These are phyloP conservation scores for Leptonema lineaticorne DNA, from an alignment of 1,140 invertebrate genomes.

Conservation along the genomic window DNA sequence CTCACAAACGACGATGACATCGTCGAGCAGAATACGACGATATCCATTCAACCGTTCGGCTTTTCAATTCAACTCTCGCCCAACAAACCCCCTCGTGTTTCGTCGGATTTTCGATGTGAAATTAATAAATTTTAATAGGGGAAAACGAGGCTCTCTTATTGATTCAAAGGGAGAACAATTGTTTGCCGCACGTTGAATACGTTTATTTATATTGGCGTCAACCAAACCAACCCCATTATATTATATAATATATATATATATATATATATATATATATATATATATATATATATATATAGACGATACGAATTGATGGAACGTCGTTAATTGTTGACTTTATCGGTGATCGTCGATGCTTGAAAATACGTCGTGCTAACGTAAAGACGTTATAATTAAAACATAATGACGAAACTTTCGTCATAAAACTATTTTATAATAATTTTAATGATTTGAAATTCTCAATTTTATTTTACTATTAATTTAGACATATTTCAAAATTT, in stretches of 20 bases:
- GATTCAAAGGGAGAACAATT: background rate
- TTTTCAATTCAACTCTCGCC: background rate
- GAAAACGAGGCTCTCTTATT: background rate
- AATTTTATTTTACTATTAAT: no score
- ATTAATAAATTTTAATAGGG: constrained; percentile 16
- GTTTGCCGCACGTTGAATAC: no score
- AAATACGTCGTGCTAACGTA: no score
- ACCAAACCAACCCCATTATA: background rate
- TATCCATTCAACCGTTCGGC: background rate
- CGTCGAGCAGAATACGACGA: background rate
- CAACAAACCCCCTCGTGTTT: background rate
- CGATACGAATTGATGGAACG: background rate
- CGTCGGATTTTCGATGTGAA: background rate
- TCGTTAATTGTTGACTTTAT: no score
- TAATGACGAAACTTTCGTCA: no score
- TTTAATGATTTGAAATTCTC: no score
- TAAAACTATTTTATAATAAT: no score
- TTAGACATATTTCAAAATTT: no score
- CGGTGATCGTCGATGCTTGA: no score
- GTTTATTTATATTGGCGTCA: no score
- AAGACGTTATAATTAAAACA: no score
- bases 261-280: background rate
- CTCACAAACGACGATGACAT: constrained; percentile 4
- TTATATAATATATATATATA: background rate
- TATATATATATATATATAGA: background rate